phyloP scores from a whole-genome alignment of 23 tunicate species.

The Corella eumyota region DNA sequence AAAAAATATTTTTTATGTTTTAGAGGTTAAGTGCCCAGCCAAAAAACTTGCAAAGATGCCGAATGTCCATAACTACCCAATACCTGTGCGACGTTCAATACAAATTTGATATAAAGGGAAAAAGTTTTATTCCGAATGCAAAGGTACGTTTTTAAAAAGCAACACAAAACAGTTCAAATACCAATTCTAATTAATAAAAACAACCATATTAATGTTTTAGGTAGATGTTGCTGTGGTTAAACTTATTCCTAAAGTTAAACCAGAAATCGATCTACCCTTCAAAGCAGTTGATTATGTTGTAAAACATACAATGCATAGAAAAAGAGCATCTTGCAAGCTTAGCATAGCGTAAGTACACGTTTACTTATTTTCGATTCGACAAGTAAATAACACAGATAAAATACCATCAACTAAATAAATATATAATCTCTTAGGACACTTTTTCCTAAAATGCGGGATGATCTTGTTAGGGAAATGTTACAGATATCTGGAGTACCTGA shows the following conservation, averaged over 20 bases:
- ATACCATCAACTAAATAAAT: too few relatives aligned
- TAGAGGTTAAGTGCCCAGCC: slow-evolving; percentile 61
- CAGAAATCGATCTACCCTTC: slow-evolving; percentile 53
- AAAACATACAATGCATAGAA: slow-evolving; percentile 52
- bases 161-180: neutral
- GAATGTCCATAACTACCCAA: slow-evolving; percentile 71
- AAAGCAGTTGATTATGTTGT: slow-evolving; percentile 58
- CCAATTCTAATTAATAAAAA: neutral
- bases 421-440: slow-evolving; percentile 45
- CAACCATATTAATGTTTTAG: slow-evolving; percentile 10
- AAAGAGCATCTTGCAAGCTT: slow-evolving; percentile 18
- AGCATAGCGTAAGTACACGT: slow-evolving; percentile 35
- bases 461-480: slow-evolving; percentile 44
- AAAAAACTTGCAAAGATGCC: slow-evolving; percentile 47
- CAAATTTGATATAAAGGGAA: slow-evolving; percentile 36
- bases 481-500: slow-evolving; percentile 47
- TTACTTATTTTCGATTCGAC: too few relatives aligned
- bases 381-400: too few relatives aligned
- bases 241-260: slow-evolving; percentile 36
- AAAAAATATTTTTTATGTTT: neutral
- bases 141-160: slow-evolving; percentile 23
- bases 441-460: slow-evolving; percentile 53
- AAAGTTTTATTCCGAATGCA: slow-evolving; percentile 68
- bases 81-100: slow-evolving; percentile 50
- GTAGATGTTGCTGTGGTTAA: slow-evolving; percentile 73